Conservation (phyloP, 2,797 vertebrate genomes). For the Acanthurus lineatus region DNA sequence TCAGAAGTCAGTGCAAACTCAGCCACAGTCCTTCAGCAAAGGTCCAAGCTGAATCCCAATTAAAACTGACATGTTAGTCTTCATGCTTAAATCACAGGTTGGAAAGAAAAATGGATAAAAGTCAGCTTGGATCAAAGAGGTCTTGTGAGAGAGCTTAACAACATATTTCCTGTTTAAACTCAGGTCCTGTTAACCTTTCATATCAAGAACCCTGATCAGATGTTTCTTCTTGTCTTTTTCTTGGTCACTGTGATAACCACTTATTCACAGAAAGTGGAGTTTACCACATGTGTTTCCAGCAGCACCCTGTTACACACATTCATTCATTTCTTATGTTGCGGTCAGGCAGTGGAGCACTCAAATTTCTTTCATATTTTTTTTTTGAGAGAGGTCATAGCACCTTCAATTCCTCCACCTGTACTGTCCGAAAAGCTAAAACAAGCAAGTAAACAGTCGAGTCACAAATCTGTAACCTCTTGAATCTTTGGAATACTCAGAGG, state of each 20-base stretch:
- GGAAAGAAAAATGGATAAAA: background rate
- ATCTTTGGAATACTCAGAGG: background rate
- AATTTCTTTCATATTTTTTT: background rate
- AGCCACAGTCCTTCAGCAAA: no score
- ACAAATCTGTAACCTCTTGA: background rate
- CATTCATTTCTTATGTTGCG: background rate
- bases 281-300: background rate
- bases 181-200: background rate
- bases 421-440: background rate
- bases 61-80: background rate
- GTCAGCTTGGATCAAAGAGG: background rate
- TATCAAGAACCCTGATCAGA: background rate
- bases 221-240: background rate
- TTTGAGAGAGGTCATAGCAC: background rate
- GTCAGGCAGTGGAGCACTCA: background rate
- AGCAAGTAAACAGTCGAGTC: background rate
- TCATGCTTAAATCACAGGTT: constrained; percentile 1
- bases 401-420: background rate
- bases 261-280: background rate
- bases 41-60: background rate
- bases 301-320: background rate
- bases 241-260: background rate
- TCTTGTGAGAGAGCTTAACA: constrained; percentile 8
- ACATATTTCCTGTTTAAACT: background rate
- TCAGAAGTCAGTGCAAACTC: no score